Evolutionary conservation across 2,113 vertebrate genomes (phyloP).

Genomic region (Collichthys lucidus): DNA sequence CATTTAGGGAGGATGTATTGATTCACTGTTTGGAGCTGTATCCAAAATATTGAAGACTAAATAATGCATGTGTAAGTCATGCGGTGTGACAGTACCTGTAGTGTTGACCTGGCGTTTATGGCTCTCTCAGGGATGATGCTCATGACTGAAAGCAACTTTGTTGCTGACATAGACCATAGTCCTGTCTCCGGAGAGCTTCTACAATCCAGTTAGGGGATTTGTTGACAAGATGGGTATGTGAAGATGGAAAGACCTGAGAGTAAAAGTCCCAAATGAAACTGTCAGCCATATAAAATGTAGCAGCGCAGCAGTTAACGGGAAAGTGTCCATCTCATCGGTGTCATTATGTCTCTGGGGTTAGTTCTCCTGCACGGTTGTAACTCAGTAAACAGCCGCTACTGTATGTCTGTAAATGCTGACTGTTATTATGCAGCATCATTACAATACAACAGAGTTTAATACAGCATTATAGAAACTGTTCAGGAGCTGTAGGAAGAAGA

Average conservation of each 20-base stretch:
- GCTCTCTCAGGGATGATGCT: constrained; percentile 29
- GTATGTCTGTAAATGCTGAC: not conserved
- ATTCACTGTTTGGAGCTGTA: constrained; percentile 28
- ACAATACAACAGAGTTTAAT: not conserved
- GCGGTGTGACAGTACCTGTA: constrained; percentile 21
- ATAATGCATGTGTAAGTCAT: constrained; percentile 54
- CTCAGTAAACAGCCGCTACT: not conserved
- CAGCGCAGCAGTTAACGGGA: constrained; percentile 10
- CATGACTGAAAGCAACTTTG: constrained; percentile 40
- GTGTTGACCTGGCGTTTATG: constrained; percentile 36
- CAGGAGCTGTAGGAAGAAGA: constrained; percentile 9
- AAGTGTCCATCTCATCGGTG: constrained; percentile 1
- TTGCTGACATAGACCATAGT: constrained; percentile 50
- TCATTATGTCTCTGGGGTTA: not conserved
- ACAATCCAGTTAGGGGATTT: constrained; percentile 63
- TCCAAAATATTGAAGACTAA: constrained; percentile 35
- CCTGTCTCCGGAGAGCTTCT: constrained; percentile 22
- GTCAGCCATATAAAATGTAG: constrained; percentile 38
- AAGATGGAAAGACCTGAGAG: constrained; percentile 32
- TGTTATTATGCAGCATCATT: constrained; percentile 18
- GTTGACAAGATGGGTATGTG: constrained; percentile 47
- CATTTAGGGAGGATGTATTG: constrained; percentile 25
- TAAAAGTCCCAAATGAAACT: constrained; percentile 38
- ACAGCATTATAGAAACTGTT: not conserved
- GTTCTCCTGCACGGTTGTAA: constrained; percentile 6